These are phyloP conservation scores for Goniozus legneri DNA, from an alignment of 1,140 invertebrate genomes.

Conservation along the genomic window DNA sequence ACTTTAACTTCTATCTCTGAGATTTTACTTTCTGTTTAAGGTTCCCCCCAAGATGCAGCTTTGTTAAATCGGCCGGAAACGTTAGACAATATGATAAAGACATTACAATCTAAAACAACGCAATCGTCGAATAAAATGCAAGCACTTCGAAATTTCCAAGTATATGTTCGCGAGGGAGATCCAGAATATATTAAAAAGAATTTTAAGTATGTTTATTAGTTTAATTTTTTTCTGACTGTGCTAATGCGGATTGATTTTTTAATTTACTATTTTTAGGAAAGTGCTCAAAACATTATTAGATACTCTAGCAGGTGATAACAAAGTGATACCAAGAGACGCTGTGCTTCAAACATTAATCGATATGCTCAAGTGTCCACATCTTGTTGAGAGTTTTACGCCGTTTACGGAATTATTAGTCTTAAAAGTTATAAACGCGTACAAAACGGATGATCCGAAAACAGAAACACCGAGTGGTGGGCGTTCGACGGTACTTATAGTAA, in stretches of 20 bases:
- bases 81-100: constrained; percentile 45
- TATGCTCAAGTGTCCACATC: constrained; percentile 72
- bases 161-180: constrained; percentile 45
- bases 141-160: constrained; percentile 46
- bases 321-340: constrained; percentile 63
- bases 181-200: constrained; percentile 50
- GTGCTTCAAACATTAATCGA: constrained; percentile 76
- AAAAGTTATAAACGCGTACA: constrained; percentile 82
- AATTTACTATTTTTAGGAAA: constrained; percentile 49
- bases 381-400: constrained; percentile 73
- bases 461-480: constrained; percentile 29
- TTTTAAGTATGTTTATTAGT: constrained; percentile 52
- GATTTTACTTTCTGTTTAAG: constrained; percentile 1
- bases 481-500: constrained; percentile 45
- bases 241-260: neutral
- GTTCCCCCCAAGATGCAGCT: too few species aligned
- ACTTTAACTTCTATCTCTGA: too few species aligned
- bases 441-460: constrained; percentile 46
- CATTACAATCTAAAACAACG: constrained; percentile 34
- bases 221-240: neutral
- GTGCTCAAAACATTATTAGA: constrained; percentile 73
- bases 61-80: constrained; percentile 42
- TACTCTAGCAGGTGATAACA: constrained; percentile 65
- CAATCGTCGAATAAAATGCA: constrained; percentile 38
- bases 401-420: constrained; percentile 87